These are phyloP conservation scores for Trichechus manatus DNA, from an alignment of 2,113 vertebrate genomes.

Conservation along the genomic window DNA sequence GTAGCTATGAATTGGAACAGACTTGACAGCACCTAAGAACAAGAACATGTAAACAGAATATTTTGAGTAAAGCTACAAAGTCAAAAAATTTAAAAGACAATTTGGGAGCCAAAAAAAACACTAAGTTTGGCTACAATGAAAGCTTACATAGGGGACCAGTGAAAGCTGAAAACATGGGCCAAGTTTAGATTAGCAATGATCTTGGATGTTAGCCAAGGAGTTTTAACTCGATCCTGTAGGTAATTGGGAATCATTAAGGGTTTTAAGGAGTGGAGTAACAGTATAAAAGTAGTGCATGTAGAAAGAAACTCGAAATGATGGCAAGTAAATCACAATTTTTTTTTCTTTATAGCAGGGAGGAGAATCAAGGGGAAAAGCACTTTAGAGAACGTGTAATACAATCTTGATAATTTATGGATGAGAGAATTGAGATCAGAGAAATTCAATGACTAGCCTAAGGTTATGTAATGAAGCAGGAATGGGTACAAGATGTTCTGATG, in stretches of 20 bases:
- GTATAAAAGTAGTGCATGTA: neutral
- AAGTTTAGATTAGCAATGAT: neutral
- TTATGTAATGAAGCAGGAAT: neutral
- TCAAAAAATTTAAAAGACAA: neutral
- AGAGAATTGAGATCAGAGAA: constrained; percentile 10
- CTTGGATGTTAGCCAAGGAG: neutral
- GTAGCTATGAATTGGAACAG: neutral
- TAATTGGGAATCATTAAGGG: neutral
- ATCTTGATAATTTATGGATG: neutral
- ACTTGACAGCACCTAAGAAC: neutral
- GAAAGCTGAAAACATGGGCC: neutral
- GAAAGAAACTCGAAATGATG: neutral
- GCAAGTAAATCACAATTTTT: neutral
- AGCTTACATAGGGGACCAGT: neutral
- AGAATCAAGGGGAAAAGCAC: neutral
- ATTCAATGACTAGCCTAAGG: neutral
- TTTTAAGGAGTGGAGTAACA: neutral
- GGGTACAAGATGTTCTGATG: neutral
- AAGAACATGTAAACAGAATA: neutral
- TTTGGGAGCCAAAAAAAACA: neutral
- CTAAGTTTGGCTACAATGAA: neutral
- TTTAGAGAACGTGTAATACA: neutral
- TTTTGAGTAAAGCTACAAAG: neutral
- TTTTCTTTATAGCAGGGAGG: neutral
- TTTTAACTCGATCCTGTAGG: neutral